Evolutionary conservation across 1,140 invertebrate genomes (phyloP), one percentile per base, ranked within the genome.

Genomic region (Stegodyphus mimosarum): DNA sequence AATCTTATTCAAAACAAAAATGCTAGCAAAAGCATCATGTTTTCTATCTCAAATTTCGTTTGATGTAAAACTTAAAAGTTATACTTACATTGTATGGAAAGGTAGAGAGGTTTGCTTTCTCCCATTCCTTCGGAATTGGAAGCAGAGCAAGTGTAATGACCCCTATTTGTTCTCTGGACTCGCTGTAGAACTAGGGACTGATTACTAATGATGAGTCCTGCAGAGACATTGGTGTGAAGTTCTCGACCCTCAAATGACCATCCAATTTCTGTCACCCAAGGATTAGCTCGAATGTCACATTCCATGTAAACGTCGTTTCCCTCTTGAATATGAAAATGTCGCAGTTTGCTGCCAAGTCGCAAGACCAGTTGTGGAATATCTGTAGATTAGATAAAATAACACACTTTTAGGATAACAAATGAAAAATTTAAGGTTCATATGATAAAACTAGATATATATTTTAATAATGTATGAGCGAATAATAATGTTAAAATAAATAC

Each of bases 81-180:
- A 50, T 90, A 95, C 95, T 95, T 92, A 96, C 95, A 97, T 93
- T 96, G 95, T 88, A 97, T 94, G 92, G 95, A 95, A 79, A 97
- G 92, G 88, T 94, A 93, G 7, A 96, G 93, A 51, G 91, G 93
- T 87, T 95, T 95, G 79, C 95, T 96, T 86, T 94, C 93, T 18
- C 95, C 95, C 89, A 96, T 95, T 13, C 96, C 96, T 90, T 96
- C 95, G 3, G 96, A 95, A 88, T 97, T 97, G 18, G 95, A 95
- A 2, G 96, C 96, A 2, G 94, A 94, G 89, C 96, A 97, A 4
- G 95, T 94, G 89, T 97, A 97, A 90, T 94, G 94, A n/a, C 96
- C 96, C 60, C 87, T 81, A 49, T 83, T 84, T 7, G 67, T 67
- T 66, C 87, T 76, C 52, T 79, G 78, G 1, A 97, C 94, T 76